A percentile compares a stretch with the other conserved stretches of the same genome.
phyloP scores from a whole-genome alignment of 2,797 vertebrate genomes.

The Coracias cyanogaster region DNA sequence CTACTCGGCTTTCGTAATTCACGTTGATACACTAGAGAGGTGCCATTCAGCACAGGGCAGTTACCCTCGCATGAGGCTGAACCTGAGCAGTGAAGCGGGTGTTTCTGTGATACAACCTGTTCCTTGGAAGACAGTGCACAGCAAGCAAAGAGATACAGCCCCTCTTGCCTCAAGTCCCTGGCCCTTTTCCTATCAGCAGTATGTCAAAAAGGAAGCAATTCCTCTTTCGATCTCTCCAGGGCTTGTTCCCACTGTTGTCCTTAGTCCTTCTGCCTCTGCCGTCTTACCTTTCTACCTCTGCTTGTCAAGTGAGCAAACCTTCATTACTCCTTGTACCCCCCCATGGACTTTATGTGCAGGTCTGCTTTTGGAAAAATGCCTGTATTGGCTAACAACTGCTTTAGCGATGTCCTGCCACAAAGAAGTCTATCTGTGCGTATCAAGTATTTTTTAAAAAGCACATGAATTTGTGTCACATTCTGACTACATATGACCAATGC shows the following conservation, averaged over 20 bases:
- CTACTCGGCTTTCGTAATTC: not conserved
- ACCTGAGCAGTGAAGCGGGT: not conserved
- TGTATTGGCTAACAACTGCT: not conserved
- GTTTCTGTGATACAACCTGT: not conserved
- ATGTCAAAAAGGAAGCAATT: not conserved
- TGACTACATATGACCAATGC: not conserved
- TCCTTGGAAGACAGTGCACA: accelerated
- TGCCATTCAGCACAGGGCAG: not conserved
- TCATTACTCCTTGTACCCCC: not conserved
- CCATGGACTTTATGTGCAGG: not conserved
- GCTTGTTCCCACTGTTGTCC: not conserved
- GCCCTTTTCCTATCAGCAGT: not conserved
- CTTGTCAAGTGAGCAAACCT: not conserved
- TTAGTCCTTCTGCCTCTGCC: not conserved
- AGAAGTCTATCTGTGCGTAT: not conserved
- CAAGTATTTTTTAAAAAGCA: not conserved
- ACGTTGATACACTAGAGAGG: not conserved
- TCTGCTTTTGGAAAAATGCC: not conserved
- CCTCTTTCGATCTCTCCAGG: not conserved
- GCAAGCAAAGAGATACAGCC: not conserved
- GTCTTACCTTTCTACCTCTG: not conserved
- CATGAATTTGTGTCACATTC: not conserved
- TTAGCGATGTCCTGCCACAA: not conserved
- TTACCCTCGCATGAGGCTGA: not conserved
- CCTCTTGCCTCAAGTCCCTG: not conserved